Conservation (phyloP, 2,888 invertebrate species). For the Aleiodes alternator region DNA sequence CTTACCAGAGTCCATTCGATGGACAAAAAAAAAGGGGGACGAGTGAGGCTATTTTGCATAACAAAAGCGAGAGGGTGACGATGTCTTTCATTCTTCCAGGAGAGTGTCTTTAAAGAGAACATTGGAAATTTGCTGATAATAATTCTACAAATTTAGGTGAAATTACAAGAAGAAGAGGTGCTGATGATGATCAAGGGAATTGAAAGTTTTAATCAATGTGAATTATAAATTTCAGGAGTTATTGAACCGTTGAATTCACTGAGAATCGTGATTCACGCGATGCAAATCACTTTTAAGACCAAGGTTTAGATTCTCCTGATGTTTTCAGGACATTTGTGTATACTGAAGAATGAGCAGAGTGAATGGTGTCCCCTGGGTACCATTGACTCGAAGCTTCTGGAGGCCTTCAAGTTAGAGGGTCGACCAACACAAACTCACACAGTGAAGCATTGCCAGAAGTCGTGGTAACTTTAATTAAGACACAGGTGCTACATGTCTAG, state of each 20-base stretch:
- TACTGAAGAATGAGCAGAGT: conserved; percentile 29
- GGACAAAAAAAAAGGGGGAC: conserved; percentile 61
- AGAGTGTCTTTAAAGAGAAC: conserved; percentile 41
- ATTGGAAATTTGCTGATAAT: conserved; percentile 46
- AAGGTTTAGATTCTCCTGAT: conserved; percentile 26
- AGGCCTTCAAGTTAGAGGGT: conserved; percentile 39
- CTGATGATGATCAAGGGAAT: no score
- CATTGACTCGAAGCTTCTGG: conserved; percentile 54
- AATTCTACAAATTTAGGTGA: conserved; percentile 17
- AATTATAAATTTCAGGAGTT: no score
- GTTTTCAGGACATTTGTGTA: no score
- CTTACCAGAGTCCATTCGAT: conserved; percentile 24
- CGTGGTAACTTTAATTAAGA: conserved; percentile 69
- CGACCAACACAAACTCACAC: no score
- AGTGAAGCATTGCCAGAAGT: conserved; percentile 9
- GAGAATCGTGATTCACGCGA: background rate
- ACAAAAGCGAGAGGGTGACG: conserved; percentile 58
- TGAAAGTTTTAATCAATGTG: no score
- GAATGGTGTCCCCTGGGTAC: conserved; percentile 69
- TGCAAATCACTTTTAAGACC: background rate
- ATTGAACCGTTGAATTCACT: background rate
- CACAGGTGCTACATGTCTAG: conserved; percentile 54
- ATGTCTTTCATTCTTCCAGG: background rate
- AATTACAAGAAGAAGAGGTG: no score
- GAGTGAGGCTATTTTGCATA: conserved; percentile 64